phyloP scores from a whole-genome alignment of 1,140 invertebrate genomes.

The Tenebrio molitor region DNA sequence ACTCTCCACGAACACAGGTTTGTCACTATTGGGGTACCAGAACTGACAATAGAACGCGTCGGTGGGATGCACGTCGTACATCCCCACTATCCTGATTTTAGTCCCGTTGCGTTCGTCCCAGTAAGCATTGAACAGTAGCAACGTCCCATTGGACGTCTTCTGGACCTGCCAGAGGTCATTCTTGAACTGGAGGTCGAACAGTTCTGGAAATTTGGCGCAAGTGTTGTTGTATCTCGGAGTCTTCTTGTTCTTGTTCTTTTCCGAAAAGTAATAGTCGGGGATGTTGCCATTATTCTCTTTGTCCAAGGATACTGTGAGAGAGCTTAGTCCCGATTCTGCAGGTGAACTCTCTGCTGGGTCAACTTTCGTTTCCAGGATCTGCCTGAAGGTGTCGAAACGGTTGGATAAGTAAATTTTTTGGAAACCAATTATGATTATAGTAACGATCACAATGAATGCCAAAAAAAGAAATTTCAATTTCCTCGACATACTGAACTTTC shows the following conservation, averaged over 20 bases:
- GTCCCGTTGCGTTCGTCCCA: conserved; percentile 86
- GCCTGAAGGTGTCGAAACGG: no score
- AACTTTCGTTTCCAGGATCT: no score
- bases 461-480: no score
- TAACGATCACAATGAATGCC: no score
- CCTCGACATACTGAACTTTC: no score
- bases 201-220: conserved; percentile 83
- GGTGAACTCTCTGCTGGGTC: no score
- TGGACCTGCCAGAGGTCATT: conserved; percentile 91
- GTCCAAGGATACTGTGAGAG: no score
- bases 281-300: conserved; percentile 70
- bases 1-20: conserved; percentile 76
- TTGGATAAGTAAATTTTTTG: no score
- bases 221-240: conserved; percentile 77
- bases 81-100: conserved; percentile 84
- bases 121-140: conserved; percentile 90
- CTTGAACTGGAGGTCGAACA: conserved; percentile 90
- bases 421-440: no score
- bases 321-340: no score
- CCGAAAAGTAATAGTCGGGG: conserved; percentile 57
- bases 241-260: conserved; percentile 76
- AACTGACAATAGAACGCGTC: conserved; percentile 86
- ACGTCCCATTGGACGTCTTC: conserved; percentile 82
- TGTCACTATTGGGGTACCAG: conserved; percentile 84
- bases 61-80: conserved; percentile 89